Evolutionary conservation across 2,113 vertebrate species (phyloP).

Genomic region (Sinocyclocheilus maitianheensis): DNA sequence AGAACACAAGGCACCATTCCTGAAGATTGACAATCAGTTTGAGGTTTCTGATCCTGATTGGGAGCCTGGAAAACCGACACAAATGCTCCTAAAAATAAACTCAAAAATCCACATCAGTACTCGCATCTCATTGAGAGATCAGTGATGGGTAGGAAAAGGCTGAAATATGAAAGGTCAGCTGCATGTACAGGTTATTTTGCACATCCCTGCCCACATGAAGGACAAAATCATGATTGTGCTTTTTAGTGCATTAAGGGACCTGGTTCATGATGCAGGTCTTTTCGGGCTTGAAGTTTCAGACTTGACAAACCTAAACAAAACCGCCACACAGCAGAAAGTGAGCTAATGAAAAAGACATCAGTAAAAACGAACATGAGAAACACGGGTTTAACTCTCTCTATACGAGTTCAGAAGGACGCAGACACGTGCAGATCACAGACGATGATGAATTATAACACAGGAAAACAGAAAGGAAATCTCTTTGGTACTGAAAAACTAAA

Average conservation of each 20-base stretch:
- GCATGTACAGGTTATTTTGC: constrained; percentile 59
- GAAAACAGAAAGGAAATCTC: constrained; percentile 19
- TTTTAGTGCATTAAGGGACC: constrained; percentile 55
- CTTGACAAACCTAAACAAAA: constrained; percentile 16
- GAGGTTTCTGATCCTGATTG: constrained; percentile 60
- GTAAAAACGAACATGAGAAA: constrained; percentile 9
- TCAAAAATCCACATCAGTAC: constrained; percentile 38
- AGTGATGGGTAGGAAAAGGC: constrained; percentile 34
- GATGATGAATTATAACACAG: not conserved
- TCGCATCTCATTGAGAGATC: constrained; percentile 47
- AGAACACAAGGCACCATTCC: constrained; percentile 73
- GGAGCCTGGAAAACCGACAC: constrained; percentile 44
- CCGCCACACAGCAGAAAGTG: not conserved
- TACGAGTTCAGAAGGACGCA: constrained; percentile 11
- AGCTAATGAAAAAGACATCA: not conserved
- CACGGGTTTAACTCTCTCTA: constrained; percentile 19
- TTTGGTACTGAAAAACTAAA: constrained; percentile 56
- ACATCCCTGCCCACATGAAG: constrained; percentile 29
- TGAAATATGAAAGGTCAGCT: constrained; percentile 71
- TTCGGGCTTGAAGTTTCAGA: not conserved
- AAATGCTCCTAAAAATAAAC: constrained; percentile 41
- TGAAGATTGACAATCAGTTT: constrained; percentile 64
- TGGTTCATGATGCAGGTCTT: constrained; percentile 21
- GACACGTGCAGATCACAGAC: constrained; percentile 33
- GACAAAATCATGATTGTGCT: constrained; percentile 54